Base-by-base conservation (phyloP, 1,140 invertebrate genomes). In the Orius insidiosus region DNA sequence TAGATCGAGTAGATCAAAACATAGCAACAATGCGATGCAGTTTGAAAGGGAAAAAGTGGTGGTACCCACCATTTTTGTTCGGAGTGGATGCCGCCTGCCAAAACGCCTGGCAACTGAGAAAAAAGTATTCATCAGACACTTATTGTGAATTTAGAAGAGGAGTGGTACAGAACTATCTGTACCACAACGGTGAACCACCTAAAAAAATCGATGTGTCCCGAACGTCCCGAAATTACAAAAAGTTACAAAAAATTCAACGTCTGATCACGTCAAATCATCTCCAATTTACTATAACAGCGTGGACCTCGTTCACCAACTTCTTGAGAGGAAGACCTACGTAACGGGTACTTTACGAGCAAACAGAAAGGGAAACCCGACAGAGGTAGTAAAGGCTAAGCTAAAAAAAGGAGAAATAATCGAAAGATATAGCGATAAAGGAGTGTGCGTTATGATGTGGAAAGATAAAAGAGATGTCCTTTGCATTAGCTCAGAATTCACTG, bases 381-480 rank as follows among this genome's bases (percentile, higher is more conserved):
- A 39, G 15, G 51, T 54, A 30, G 45, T 19, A 53, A 19, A 52
- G 34, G 45, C 47, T 30, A 52, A 55, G 32, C 37, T 49, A 39
- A 48, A 52, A 49, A 45, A 40, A 47, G 51, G 54, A 18, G 48
- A 54, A 46, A 44, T 50, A 15, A 49, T 52, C 13, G 35, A 31
- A 11, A 39, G 48, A 16, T 32, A 48, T 31, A 39, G 49, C 45
- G 41, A 47, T 14, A 34, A 49, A 36, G 48, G 49, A 15, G 44
- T 56, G 2, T 52, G 46, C 10, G 53, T 57, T n/a, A 18, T 48
- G 11, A 54, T 55, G 50, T 55, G 52, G 55, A 52, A 51, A 32
- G 48, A 55, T 47, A 53, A 52, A 47, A n/a, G 51, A 15, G 51
- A 56, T 36, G 54, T 58, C 8, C 38, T 53, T 8, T 53, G 50